Base-by-base conservation (phyloP, 2,888 invertebrate genomes). In the Pristionchus fissidentatus region DNA sequence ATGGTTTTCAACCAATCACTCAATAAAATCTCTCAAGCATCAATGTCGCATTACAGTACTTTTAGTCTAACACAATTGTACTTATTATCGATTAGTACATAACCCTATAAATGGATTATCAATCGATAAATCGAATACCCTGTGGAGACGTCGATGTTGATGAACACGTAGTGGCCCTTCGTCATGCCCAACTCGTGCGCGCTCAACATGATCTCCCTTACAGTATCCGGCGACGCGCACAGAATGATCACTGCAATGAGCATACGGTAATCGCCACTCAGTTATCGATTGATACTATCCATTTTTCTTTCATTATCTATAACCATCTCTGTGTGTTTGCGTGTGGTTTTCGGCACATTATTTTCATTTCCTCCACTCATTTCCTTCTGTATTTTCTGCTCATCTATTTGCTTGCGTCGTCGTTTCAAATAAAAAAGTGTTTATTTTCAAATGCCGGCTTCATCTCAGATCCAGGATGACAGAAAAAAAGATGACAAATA, bases 141-240 rank as follows among this genome's bases (percentile, higher is more conserved):
- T 88, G 96, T 96, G 93, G 97, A 97, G 55, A 98, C 94, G 93
- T 98, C 97, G 91, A 98, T 96, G 93, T 97, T 98, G 94, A 99
- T 96, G 94, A 99, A 97, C 82, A 97, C 97, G 93, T 98, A 99
- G 94, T 98, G 98, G 10, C 98, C 98, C 85, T 96, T 96, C 84
- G 96, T 95, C 97, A 99, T 98, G 90, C 96, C 96, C 86, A 98
- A 94, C 87, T 97, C 96, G 90, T 97, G 96, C 1, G 98, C 98
- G 10, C 96, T 96, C 90, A 98, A 93, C 94, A 98, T 95, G 88
- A 99, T 96, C 92, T 97, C 95, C 83, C 98, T 94, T 73, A 98
- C 96, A 3, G 96, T 96, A 87, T 95, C 95, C 0, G 89, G 96
- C 90, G 96, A 96, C 0, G 97, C 97, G 92, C 98, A 98, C 92